These are phyloP conservation scores for Myiothlypis coronata DNA, from an alignment of 2,797 vertebrate genomes.

Conservation along the genomic window DNA sequence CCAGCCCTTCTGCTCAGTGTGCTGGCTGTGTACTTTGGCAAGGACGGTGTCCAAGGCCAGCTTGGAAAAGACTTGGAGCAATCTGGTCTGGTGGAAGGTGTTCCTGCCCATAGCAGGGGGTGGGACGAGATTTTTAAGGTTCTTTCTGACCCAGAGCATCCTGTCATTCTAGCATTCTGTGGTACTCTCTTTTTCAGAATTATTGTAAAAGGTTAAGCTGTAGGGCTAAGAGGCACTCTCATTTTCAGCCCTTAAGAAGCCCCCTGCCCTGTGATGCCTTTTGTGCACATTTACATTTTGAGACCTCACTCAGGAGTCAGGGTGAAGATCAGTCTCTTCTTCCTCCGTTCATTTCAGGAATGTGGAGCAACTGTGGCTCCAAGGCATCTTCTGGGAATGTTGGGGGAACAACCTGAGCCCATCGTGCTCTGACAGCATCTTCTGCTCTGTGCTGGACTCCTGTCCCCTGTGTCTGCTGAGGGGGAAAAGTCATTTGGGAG, in stretches of 20 bases:
- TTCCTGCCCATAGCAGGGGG: neutral
- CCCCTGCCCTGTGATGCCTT: neutral
- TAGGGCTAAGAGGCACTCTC: neutral
- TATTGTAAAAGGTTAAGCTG: neutral
- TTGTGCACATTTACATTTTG: neutral
- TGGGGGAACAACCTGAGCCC: neutral
- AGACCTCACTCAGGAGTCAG: neutral
- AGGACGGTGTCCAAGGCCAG: neutral
- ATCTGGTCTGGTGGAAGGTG: neutral
- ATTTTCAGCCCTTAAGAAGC: neutral
- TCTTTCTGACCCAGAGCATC: neutral
- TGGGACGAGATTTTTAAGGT: neutral
- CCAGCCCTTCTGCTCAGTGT: neutral
- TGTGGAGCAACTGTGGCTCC: neutral
- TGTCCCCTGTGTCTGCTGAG: neutral
- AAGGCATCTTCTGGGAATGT: neutral
- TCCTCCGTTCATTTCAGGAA: neutral
- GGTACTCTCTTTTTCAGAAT: neutral
- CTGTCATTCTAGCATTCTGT: neutral
- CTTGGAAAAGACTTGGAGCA: neutral
- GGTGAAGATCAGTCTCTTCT: rapidly evolving
- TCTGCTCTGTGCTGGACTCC: neutral
- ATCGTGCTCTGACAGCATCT: neutral
- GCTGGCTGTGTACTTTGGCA: neutral
- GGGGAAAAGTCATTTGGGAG: neutral